Evolutionary conservation across 2,888 invertebrate species (phyloP), one percentile per base, ranked within the genome.

Genomic region (Lomographa bimaculata): DNA sequence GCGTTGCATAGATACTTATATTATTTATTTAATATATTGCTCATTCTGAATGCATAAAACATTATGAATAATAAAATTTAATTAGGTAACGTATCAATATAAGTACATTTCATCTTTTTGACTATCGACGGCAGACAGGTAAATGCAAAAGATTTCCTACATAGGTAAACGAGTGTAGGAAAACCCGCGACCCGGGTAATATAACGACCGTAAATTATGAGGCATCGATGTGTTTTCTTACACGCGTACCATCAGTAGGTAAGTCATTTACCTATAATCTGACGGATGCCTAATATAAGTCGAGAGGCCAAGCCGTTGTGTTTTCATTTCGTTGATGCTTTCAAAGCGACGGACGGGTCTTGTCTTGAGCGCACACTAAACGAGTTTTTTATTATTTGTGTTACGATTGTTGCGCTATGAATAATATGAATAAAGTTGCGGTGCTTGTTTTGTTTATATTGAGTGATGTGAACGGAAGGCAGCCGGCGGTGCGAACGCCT

Each of bases 401-500:
- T 18, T 23, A 9, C 33, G 41, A 48, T 45, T 36, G 14, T 33
- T 35, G 17, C 9, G 7, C 35, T 33, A 18, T 42, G 28, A 45
- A 46, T 41, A 46, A 54, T 14, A 2, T 14, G 14, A n/a, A n/a
- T n/a, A n/a, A n/a, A 47, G 28, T 44, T 19, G 20, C 29, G 7
- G 35, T 45, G 18, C 17, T 18, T 21, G 17, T 23, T 23, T 27
- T 37, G 19, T 26, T 45, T 9, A 24, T 46, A 9, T 36, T 32
- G 28, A 44, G 50, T 50, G 47, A 57, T 59, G 71, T 64, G 52
- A 42, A 65, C 35, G 66, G 69, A 36, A 46, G 44, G 7, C 52
- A 52, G 28, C 81, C 81, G 0, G 40, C 58, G 5, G 81, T 78
- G 5, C 60, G 45, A 5, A 82, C 90, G 1, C 74, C 76, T 28